Conservation (phyloP, 1,140 invertebrate genomes). For the Eufriesea mexicana region DNA sequence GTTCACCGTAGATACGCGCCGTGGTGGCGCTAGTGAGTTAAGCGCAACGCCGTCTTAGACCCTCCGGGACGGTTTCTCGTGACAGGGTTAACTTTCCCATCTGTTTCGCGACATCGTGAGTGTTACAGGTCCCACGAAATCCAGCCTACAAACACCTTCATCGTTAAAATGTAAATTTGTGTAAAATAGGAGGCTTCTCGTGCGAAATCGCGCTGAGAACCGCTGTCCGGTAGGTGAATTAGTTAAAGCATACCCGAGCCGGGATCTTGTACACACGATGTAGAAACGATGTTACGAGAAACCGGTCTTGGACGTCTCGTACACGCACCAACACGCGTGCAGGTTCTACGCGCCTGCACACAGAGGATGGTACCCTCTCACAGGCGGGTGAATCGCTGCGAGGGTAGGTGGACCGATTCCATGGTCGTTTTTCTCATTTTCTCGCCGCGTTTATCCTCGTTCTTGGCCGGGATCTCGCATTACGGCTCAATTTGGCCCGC, state of each 20-base stretch:
- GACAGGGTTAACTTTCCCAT: too few species aligned
- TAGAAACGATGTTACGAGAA: constrained; percentile 78
- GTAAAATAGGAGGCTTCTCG: too few species aligned
- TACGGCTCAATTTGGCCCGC: constrained; percentile 70
- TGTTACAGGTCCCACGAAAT: too few species aligned
- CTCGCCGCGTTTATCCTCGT: constrained; percentile 64
- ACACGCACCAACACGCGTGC: constrained; percentile 36
- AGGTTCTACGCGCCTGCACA: neutral
- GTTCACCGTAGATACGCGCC: too few species aligned
- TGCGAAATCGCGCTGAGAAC: constrained; percentile 55
- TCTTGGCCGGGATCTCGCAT: constrained; percentile 60
- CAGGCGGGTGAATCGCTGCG: neutral
- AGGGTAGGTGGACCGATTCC: constrained; percentile 23
- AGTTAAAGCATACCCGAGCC: constrained; percentile 73
- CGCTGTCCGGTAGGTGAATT: constrained; percentile 72
- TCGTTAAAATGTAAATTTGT: too few species aligned
- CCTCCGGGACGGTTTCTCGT: too few species aligned
- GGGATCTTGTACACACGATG: constrained; percentile 77
- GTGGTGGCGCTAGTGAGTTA: too few species aligned
- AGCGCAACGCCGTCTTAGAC: too few species aligned
- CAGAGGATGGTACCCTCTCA: neutral
- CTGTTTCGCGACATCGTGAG: too few species aligned
- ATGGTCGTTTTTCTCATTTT: constrained; percentile 68
- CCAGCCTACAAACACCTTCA: too few species aligned
- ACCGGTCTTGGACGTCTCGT: constrained; percentile 72